phyloP scores from a whole-genome alignment of 2,888 invertebrate genomes.

The Trilocha varians region DNA sequence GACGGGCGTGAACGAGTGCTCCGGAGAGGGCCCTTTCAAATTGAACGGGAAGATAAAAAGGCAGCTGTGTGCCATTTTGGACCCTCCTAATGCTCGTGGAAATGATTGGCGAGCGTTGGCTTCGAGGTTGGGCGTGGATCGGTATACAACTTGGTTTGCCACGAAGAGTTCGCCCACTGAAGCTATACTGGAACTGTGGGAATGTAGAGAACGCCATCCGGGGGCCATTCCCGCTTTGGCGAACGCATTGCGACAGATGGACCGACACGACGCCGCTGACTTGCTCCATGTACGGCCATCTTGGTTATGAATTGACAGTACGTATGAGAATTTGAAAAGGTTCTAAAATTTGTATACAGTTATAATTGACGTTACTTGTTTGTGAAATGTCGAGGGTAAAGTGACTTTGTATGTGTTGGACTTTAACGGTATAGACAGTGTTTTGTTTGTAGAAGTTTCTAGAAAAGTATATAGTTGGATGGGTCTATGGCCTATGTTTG shows the following conservation, averaged over 20 bases:
- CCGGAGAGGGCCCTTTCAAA: conserved; percentile 75
- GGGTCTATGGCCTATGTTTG: conserved; percentile 56
- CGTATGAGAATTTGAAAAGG: neutral
- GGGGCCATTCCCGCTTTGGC: conserved; percentile 85
- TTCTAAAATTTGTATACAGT: conserved; percentile 1
- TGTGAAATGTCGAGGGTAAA: conserved; percentile 8
- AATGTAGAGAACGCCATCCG: conserved; percentile 89
- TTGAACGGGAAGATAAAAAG: conserved; percentile 71
- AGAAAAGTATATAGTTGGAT: conserved; percentile 52
- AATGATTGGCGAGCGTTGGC: conserved; percentile 98
- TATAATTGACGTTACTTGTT: neutral
- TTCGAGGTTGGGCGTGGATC: conserved; percentile 92
- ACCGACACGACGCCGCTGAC: conserved; percentile 62
- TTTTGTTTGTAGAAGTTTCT: conserved; percentile 54
- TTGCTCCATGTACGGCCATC: conserved; percentile 59
- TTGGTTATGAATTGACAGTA: conserved; percentile 56
- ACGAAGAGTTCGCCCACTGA: conserved; percentile 98
- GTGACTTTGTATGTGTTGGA: conserved; percentile 21
- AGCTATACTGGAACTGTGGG: conserved; percentile 96
- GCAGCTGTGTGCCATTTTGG: conserved; percentile 78
- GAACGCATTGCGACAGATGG: conserved; percentile 56
- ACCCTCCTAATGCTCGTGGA: conserved; percentile 92
- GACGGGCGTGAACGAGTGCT: conserved; percentile 75
- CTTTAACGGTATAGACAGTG: conserved; percentile 21
- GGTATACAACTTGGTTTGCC: conserved; percentile 97